Base-by-base conservation (phyloP, 2,797 vertebrate species). In the Sebastes miniatus region DNA sequence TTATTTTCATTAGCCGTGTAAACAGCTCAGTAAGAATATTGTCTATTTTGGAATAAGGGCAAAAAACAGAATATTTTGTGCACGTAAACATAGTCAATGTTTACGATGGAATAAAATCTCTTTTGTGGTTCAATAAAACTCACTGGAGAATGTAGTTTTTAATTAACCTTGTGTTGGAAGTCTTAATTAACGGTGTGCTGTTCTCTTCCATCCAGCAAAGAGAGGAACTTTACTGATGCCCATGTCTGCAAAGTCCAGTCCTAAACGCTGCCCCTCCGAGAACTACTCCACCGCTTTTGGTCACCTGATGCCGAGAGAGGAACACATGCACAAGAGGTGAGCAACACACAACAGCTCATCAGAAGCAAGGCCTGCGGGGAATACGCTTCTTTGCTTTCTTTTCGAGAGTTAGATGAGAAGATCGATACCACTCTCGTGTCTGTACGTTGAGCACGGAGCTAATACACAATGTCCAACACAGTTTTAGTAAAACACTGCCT, bases 221-320 rank as follows among this genome's bases (percentile, higher is more conserved):
- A 96, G 97, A 91, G 97, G 98, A 79, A 97, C 97, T 13, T 93
- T 99, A 89, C 85, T 99, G 69, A 92, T 87, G 36, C 97, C 98
- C 0, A 79, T 96, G 78, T 96, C 97, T 7, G 96, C 97, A 27
- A 97, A 95, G 47, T 98, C 97, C 87, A 99, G 98, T 79, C 98
- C 98, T 0, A 99, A 99, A 92, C 96, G 98, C 76, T 97, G 97
- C 86, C 98, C 98, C 1, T 95, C 95, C 12, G 98, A 99, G 87
- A 99, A 99, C 86, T 93, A 96, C 83, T 99, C 98, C 84, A 97
- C 97, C 4, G 98, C 97, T 8, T 97, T 99, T 52, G 97, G 96
- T 82, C 96, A 96, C 81, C 91, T 95, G 59, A 92, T 97, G 88
- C 95, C 95, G 34, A 94, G 91, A 91, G 96, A 95, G 18, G 96